Conservation (phyloP, 2,888 invertebrate species). For the Oxytorus armatus region DNA sequence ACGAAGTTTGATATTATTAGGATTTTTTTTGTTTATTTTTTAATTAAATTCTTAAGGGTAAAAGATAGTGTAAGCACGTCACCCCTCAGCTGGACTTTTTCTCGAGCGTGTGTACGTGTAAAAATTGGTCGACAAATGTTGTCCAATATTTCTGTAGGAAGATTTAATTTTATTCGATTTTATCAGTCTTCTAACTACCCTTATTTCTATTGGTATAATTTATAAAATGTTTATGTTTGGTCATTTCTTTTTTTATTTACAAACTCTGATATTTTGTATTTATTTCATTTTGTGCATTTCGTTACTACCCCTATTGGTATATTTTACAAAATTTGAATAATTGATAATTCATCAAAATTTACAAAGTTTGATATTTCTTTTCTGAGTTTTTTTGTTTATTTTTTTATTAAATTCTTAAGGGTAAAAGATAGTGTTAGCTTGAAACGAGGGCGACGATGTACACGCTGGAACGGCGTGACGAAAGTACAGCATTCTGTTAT, state of each 20-base stretch:
- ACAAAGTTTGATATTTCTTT: conserved; percentile 14
- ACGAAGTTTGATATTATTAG: too few relatives aligned
- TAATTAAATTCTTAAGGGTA: conserved; percentile 14
- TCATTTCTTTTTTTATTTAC: too few relatives aligned
- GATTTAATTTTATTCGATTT: too few relatives aligned
- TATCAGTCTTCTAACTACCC: too few relatives aligned
- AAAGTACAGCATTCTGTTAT: conserved; percentile 61
- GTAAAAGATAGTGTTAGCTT: not conserved
- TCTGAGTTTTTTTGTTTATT: conserved; percentile 7
- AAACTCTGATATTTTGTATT: too few relatives aligned
- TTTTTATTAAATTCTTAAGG: conserved; percentile 1
- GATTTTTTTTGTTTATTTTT: not conserved
- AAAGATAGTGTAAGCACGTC: not conserved
- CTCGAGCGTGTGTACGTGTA: conserved; percentile 24
- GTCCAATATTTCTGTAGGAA: not conserved
- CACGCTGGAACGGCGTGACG: conserved; percentile 61
- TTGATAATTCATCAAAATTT: not conserved
- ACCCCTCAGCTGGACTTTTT: conserved; percentile 40
- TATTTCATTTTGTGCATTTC: too few relatives aligned
- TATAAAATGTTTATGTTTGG: too few relatives aligned
- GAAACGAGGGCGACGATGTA: conserved; percentile 31
- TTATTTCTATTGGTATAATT: too few relatives aligned
- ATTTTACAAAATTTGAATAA: too few relatives aligned
- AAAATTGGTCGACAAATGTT: too few relatives aligned
- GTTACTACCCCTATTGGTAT: too few relatives aligned